Conservation (phyloP, 2,797 vertebrate genomes). For the Sebastes hopkinsi region DNA sequence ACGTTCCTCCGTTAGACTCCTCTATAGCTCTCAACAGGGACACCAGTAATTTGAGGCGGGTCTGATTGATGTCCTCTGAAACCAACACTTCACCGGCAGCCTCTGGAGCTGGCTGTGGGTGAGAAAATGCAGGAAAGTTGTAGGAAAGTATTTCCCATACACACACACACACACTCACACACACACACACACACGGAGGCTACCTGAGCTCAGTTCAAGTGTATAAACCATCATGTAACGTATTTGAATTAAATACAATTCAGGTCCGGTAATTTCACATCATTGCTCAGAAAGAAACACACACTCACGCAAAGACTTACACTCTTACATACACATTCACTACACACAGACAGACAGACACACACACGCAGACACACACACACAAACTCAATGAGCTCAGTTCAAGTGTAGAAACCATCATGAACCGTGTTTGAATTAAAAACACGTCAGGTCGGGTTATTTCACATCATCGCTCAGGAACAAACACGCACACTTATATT, state of each 20-base stretch:
- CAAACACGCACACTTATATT: background rate
- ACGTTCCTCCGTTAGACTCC: slow-evolving; percentile 51
- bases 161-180: background rate
- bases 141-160: background rate
- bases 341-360: background rate
- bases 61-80: slow-evolving; percentile 30
- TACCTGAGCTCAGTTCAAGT: no score
- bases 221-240: no score
- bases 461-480: background rate
- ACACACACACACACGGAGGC: no score
- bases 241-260: no score
- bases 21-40: slow-evolving; percentile 71
- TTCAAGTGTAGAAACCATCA: background rate
- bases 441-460: background rate
- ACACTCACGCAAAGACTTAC: no score
- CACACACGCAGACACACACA: background rate
- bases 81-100: background rate
- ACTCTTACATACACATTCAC: background rate
- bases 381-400: background rate
- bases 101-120: slow-evolving; percentile 15
- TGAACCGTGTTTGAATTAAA: background rate
- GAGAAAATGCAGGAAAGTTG: background rate
- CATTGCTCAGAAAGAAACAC: background rate
- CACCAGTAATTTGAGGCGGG: slow-evolving; percentile 66
- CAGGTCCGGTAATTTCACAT: no score